Evolutionary conservation across 2,797 vertebrate species (phyloP).

Genomic region (Enteromius fasciolatus): DNA sequence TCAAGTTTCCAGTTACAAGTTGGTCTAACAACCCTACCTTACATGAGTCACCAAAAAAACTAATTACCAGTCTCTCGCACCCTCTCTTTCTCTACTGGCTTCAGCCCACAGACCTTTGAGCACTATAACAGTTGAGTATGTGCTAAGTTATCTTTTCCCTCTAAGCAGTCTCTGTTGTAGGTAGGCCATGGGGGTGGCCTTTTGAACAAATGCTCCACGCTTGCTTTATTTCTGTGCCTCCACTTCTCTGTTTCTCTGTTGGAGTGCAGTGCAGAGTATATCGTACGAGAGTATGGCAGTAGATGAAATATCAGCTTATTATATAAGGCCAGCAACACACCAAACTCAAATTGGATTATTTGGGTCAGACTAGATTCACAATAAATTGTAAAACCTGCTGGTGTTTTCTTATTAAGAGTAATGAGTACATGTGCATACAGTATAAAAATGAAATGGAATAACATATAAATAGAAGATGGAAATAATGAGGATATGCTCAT

Average conservation of each 20-base stretch:
- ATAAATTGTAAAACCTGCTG: no score
- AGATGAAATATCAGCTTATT: neutral
- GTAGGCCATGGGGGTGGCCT: neutral
- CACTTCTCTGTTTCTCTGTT: neutral
- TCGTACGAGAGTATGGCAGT: neutral
- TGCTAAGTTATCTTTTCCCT: neutral
- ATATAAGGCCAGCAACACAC: neutral
- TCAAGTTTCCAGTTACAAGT: slow-evolving; percentile 49
- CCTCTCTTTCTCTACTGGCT: slow-evolving; percentile 15
- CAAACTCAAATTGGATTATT: neutral
- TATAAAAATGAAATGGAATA: neutral
- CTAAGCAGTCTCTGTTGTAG: neutral
- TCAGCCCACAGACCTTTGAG: slow-evolving; percentile 26
- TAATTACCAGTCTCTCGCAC: neutral
- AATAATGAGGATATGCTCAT: neutral
- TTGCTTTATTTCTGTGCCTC: neutral
- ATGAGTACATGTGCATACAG: neutral
- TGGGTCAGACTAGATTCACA: neutral
- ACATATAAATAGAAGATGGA: neutral
- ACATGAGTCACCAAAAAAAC: slow-evolving; percentile 37
- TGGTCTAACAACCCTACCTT: slow-evolving; percentile 21
- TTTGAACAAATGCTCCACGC: neutral
- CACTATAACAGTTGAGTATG: neutral
- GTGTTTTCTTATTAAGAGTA: neutral
- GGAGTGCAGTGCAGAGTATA: neutral